Evolutionary conservation across 1,140 invertebrate species (phyloP).

Genomic region (Atta texana): DNA sequence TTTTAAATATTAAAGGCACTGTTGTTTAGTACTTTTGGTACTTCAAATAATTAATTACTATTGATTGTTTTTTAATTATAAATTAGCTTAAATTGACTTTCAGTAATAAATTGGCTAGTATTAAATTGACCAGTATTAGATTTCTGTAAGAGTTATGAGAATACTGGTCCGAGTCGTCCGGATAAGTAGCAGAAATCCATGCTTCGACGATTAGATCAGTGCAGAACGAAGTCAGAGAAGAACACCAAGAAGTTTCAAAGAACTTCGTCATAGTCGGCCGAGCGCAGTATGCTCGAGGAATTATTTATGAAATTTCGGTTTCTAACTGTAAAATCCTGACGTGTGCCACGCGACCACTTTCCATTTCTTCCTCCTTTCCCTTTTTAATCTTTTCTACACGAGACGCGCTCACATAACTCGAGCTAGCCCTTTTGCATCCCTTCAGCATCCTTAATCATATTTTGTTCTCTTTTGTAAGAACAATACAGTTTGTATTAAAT

Average conservation of each 20-base stretch:
- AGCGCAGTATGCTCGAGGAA: conserved; percentile 56
- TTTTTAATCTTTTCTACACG: conserved; percentile 33
- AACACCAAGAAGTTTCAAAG: conserved; percentile 50
- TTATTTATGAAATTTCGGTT: conserved; percentile 80
- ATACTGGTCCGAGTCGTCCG: neutral
- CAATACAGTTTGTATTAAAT: too few species aligned
- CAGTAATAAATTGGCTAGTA: too few species aligned
- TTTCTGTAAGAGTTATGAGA: too few species aligned
- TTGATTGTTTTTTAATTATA: too few species aligned
- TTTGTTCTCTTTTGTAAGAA: neutral
- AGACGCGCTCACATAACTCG: neutral
- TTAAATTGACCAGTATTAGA: too few species aligned
- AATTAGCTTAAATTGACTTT: too few species aligned
- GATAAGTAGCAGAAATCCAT: conserved; percentile 15
- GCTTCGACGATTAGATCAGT: neutral
- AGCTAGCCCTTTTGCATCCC: neutral
- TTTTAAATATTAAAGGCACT: too few species aligned
- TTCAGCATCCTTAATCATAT: neutral
- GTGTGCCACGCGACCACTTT: conserved; percentile 53
- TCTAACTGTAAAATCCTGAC: conserved; percentile 75
- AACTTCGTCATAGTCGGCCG: conserved; percentile 65
- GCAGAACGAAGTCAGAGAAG: neutral
- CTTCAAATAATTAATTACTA: too few species aligned
- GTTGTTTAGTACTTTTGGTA: too few species aligned
- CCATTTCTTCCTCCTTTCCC: conserved; percentile 74